These are phyloP conservation scores for Triplophysa tibetana DNA, from an alignment of 2,113 vertebrate species.

Conservation along the genomic window DNA sequence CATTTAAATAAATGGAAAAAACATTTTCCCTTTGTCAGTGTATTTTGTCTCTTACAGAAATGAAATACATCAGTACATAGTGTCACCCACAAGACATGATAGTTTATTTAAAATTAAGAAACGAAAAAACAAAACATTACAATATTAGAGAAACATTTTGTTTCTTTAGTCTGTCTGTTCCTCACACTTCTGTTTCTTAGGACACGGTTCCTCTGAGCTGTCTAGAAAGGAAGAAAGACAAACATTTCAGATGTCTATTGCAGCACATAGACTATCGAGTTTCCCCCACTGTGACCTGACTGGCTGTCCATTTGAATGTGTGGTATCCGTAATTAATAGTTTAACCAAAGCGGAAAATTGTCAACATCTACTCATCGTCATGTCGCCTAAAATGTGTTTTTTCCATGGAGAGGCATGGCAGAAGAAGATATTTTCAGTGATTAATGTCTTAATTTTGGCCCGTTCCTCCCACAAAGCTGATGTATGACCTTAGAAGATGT, in stretches of 20 bases:
- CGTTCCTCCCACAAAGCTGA: too few species aligned
- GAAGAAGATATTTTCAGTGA: too few species aligned
- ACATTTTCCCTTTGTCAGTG: background rate
- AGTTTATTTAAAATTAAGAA: constrained; percentile 38
- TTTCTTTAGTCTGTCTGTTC: constrained; percentile 51
- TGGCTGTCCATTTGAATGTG: background rate
- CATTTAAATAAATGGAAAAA: constrained; percentile 12
- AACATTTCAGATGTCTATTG: background rate
- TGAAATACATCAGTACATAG: background rate
- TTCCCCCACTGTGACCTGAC: background rate
- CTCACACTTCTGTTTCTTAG: constrained; percentile 80
- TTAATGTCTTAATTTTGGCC: too few species aligned
- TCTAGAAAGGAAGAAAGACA: constrained; percentile 5
- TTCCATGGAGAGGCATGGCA: background rate
- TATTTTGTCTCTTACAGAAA: background rate
- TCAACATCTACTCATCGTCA: background rate
- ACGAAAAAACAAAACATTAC: constrained; percentile 17
- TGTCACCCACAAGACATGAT: background rate
- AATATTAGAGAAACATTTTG: background rate
- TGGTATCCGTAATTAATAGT: background rate
- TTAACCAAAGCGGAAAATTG: background rate
- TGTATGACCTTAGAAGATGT: too few species aligned
- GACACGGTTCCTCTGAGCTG: constrained; percentile 73
- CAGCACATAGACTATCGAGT: background rate
- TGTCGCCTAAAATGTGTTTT: background rate